Percentiles rank a stretch among this genome's conserved stretches.
These are phyloP conservation scores for Scrobipalpa costella DNA, from an alignment of 2,888 invertebrate species.

Conservation along the genomic window DNA sequence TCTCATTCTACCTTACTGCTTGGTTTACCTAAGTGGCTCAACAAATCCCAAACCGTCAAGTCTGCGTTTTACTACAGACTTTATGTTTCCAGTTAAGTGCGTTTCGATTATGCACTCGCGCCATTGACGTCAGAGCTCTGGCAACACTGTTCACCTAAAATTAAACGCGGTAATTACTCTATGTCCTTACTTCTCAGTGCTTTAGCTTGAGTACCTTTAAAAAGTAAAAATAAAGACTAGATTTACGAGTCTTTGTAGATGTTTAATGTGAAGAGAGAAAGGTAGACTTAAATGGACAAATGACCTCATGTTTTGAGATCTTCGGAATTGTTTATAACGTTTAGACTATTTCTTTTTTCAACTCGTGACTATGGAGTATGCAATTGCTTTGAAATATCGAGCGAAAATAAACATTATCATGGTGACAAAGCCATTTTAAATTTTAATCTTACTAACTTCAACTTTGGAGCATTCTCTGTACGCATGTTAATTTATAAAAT, in stretches of 20 bases:
- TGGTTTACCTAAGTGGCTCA: not conserved
- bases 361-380: no score
- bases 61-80: constrained; percentile 6
- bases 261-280: not conserved
- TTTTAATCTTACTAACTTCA: no score
- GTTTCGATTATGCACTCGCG: constrained; percentile 16
- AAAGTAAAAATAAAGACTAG: not conserved
- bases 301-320: no score
- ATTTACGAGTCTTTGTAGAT: not conserved
- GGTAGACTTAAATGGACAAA: not conserved
- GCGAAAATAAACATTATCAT: no score
- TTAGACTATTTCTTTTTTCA: no score
- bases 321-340: no score
- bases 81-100: constrained; percentile 19
- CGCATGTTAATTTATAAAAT: no score
- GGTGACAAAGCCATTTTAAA: no score
- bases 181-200: not conserved
- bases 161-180: constrained; percentile 12
- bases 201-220: constrained; percentile 9
- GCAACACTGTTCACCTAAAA: constrained; percentile 13
- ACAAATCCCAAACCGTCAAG: not conserved
- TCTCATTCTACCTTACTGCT: no score
- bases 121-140: constrained; percentile 43
- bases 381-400: no score
- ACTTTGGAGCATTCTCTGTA: no score